These are phyloP conservation scores for Molothrus aeneus DNA, from an alignment of 2,797 vertebrate species.

Conservation along the genomic window DNA sequence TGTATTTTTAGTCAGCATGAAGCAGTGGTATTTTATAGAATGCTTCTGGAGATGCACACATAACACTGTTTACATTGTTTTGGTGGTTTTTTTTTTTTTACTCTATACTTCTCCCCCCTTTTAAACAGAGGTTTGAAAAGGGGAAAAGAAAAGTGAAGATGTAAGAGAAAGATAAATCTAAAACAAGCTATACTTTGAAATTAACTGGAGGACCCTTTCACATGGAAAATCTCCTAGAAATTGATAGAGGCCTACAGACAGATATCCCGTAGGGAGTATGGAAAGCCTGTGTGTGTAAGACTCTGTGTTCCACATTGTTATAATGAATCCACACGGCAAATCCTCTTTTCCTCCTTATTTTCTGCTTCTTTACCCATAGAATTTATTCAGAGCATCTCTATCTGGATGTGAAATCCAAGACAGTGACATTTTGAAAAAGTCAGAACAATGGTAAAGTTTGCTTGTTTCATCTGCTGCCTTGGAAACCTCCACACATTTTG, in stretches of 20 bases:
- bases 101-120: neutral
- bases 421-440: slow-evolving; percentile 65
- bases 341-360: slow-evolving; percentile 70
- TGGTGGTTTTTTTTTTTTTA: too few species aligned
- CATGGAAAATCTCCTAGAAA: slow-evolving; percentile 62
- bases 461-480: slow-evolving; percentile 61
- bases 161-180: slow-evolving; percentile 54
- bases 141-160: slow-evolving; percentile 14
- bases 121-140: slow-evolving; percentile 34
- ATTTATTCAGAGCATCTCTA: slow-evolving; percentile 74
- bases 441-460: slow-evolving; percentile 57
- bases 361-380: slow-evolving; percentile 69
- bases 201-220: slow-evolving; percentile 65
- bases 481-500: slow-evolving; percentile 41
- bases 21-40: neutral
- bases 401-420: slow-evolving; percentile 70
- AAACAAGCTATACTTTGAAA: slow-evolving; percentile 47
- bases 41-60: neutral
- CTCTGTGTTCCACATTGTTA: slow-evolving; percentile 54
- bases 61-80: neutral
- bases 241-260: slow-evolving; percentile 60
- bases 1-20: neutral
- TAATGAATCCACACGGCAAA: slow-evolving; percentile 63
- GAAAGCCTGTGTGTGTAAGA: slow-evolving; percentile 59
- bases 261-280: slow-evolving; percentile 53